A percentile compares a stretch with the other conserved stretches of the same genome.
These are phyloP conservation scores for Tokudaia tokunoshimensis DNA, from an alignment of 2,797 vertebrate species.

Conservation along the genomic window DNA sequence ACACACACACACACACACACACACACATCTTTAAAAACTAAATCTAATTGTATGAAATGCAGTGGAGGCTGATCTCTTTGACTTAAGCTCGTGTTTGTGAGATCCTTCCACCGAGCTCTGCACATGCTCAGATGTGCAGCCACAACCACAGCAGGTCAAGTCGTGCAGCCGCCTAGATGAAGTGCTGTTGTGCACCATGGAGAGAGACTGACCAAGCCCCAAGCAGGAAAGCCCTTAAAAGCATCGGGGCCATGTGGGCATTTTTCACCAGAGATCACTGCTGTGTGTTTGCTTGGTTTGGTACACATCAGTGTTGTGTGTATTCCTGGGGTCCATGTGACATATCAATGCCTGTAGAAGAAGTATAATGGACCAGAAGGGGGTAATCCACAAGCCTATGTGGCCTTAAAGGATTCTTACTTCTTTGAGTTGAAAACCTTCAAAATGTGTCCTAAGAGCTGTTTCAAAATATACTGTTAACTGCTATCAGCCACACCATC, in stretches of 20 bases:
- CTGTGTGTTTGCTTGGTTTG: background rate
- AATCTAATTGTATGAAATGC: background rate
- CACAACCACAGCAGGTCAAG: background rate
- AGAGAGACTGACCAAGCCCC: background rate
- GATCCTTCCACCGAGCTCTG: background rate
- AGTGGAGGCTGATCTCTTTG: conserved; percentile 30
- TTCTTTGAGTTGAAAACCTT: background rate
- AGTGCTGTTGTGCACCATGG: background rate
- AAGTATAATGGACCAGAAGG: background rate
- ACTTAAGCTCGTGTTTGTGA: background rate
- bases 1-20: background rate
- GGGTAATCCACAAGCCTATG: too few species aligned
- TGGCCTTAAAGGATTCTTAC: background rate
- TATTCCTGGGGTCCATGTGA: background rate
- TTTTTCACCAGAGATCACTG: background rate
- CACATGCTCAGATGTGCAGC: background rate
- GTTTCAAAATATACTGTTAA: background rate
- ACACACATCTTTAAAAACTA: background rate
- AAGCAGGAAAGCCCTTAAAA: background rate
- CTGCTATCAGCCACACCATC: background rate
- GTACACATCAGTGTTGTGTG: background rate
- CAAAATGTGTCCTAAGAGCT: background rate
- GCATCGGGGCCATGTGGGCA: too few species aligned
- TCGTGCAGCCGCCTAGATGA: background rate
- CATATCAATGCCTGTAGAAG: background rate